A percentile compares a stretch with the other conserved stretches of the same genome.
Conservation (phyloP, 2,113 vertebrate genomes). For the Oreochromis tanganicae region DNA sequence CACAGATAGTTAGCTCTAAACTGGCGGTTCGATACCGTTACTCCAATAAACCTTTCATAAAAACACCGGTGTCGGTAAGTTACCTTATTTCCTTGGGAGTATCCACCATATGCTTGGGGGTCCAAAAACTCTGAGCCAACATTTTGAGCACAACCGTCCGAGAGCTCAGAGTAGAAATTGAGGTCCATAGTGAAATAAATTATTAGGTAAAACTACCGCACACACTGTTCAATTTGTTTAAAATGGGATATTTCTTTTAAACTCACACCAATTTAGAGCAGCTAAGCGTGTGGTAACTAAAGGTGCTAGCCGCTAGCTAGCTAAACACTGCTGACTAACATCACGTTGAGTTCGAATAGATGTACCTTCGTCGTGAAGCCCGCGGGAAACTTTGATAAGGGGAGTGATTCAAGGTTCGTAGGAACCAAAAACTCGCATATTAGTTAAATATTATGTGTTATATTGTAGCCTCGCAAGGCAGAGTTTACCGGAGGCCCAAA, state of each 20-base stretch:
- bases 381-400: accelerated
- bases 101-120: slow-evolving; percentile 53
- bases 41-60: neutral
- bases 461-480: neutral
- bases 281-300: neutral
- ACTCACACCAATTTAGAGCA: neutral
- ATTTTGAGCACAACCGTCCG: slow-evolving; percentile 62
- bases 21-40: neutral
- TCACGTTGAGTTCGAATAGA: neutral
- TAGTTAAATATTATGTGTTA: neutral
- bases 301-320: slow-evolving; percentile 25
- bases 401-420: neutral
- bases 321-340: neutral
- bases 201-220: neutral
- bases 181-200: slow-evolving; percentile 54
- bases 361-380: neutral
- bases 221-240: neutral
- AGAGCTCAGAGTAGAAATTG: slow-evolving; percentile 70
- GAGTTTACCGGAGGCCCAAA: neutral
- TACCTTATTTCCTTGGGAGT: slow-evolving; percentile 64
- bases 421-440: neutral
- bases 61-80: neutral
- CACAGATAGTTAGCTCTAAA: neutral
- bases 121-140: slow-evolving; percentile 68
- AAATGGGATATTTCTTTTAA: neutral